A percentile compares a stretch with the other conserved stretches of the same genome.
phyloP scores from a whole-genome alignment of 1,140 invertebrate genomes.

The Philopotamus ludificatus region DNA sequence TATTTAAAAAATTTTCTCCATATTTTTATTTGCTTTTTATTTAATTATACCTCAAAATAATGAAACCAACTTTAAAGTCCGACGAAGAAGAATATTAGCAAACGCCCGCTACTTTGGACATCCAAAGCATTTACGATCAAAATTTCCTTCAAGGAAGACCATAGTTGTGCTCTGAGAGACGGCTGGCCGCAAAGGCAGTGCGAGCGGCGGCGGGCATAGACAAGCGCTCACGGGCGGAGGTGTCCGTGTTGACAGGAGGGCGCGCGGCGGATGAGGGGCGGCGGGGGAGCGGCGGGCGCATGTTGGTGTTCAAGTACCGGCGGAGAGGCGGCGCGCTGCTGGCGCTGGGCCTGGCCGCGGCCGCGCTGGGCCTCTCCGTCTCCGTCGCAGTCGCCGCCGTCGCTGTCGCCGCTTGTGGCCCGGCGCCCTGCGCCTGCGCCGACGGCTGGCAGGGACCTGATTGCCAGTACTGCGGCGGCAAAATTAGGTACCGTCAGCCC shows the following conservation, averaged over 20 bases:
- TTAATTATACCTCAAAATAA: too few relatives aligned
- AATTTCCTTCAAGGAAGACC: too few relatives aligned
- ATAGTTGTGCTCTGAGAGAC: too few relatives aligned
- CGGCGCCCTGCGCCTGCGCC: slow-evolving; percentile 82
- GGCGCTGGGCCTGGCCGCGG: slow-evolving; percentile 19
- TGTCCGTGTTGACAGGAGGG: not conserved
- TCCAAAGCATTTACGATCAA: too few relatives aligned
- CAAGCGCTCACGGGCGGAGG: not conserved
- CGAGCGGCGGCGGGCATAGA: too few relatives aligned
- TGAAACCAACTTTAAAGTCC: slow-evolving; percentile 6
- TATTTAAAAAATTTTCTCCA: too few relatives aligned
- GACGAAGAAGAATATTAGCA: too few relatives aligned
- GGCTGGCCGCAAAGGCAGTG: not conserved
- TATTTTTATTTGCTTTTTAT: too few relatives aligned
- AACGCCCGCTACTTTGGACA: too few relatives aligned
- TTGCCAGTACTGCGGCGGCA: slow-evolving; percentile 88
- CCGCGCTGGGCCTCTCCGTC: slow-evolving; percentile 42
- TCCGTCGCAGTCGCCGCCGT: slow-evolving; percentile 40
- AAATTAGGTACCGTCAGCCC: slow-evolving; percentile 77
- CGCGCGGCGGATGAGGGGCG: slow-evolving; percentile 7
- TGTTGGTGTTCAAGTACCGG: too few relatives aligned
- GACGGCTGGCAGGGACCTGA: slow-evolving; percentile 86
- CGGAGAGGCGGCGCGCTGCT: slow-evolving; percentile 18
- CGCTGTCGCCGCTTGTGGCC: slow-evolving; percentile 64
- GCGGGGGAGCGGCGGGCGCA: slow-evolving; percentile 37